Evolutionary conservation across 2,888 invertebrate species (phyloP).

Genomic region (Toxonevra muliebris): DNA sequence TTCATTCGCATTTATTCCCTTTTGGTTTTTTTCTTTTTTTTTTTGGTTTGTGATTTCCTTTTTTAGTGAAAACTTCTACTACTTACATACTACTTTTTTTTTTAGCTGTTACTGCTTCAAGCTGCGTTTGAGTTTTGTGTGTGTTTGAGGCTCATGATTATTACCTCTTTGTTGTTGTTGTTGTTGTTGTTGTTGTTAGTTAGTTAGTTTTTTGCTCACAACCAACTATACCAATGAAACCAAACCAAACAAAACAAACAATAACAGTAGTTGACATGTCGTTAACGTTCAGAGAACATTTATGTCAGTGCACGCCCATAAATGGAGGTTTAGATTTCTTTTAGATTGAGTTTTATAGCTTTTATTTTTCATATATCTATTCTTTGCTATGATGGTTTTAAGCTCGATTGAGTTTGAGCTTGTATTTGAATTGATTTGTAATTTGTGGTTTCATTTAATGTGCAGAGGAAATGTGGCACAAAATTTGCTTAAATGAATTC

Average conservation of each 20-base stretch:
- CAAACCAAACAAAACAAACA: slow-evolving; percentile 22
- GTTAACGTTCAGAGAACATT: slow-evolving; percentile 36
- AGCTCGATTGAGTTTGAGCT: too few relatives aligned
- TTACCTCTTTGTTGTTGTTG: slow-evolving; percentile 12
- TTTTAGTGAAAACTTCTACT: slow-evolving; percentile 15
- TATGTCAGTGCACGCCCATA: slow-evolving; percentile 31
- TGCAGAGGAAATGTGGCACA: too few relatives aligned
- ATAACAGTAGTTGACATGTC: slow-evolving; percentile 38
- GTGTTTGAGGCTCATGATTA: neutral
- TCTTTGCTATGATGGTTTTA: too few relatives aligned
- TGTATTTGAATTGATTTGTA: neutral
- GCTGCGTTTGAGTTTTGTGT: neutral
- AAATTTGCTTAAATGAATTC: too few relatives aligned
- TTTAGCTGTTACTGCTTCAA: slow-evolving; percentile 15
- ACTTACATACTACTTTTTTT: slow-evolving; percentile 34
- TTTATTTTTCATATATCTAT: too few relatives aligned
- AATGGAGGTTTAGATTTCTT: slow-evolving; percentile 9
- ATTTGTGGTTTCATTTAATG: neutral
- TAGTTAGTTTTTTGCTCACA: neutral
- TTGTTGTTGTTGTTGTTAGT: slow-evolving; percentile 4
- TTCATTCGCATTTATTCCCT: too few relatives aligned
- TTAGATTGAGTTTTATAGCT: too few relatives aligned
- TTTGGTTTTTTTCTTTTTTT: too few relatives aligned
- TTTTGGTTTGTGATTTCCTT: slow-evolving; percentile 1
- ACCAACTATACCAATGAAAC: neutral